phyloP scores from a whole-genome alignment of 2,113 vertebrate species.

The Corydoras maculifer region DNA sequence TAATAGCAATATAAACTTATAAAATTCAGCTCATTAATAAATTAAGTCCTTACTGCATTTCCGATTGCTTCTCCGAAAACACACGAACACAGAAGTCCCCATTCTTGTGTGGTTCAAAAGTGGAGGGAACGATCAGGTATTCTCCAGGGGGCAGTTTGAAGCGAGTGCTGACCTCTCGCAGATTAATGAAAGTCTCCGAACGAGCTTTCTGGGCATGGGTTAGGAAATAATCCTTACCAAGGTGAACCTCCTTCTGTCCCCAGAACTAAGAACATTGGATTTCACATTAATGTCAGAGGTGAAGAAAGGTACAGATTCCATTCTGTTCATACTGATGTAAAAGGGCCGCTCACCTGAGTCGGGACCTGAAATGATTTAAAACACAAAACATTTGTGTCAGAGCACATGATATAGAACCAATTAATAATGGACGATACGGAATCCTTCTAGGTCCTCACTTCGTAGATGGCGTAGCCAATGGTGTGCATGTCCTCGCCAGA shows the following conservation, averaged over 20 bases:
- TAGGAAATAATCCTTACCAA: constrained; percentile 67
- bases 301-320: not conserved
- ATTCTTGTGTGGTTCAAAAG: constrained; percentile 73
- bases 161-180: constrained; percentile 66
- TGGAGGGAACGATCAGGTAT: constrained; percentile 77
- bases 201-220: constrained; percentile 49
- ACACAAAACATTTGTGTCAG: not conserved
- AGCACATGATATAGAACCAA: not conserved
- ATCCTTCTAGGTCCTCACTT: constrained; percentile 50
- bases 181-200: constrained; percentile 68
- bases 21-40: not conserved
- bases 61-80: constrained; percentile 74
- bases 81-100: constrained; percentile 77
- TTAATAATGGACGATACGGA: not conserved
- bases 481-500: constrained; percentile 72
- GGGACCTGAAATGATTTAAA: constrained; percentile 36
- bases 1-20: not conserved
- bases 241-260: constrained; percentile 56
- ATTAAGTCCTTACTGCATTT: constrained; percentile 57
- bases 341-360: constrained; percentile 27
- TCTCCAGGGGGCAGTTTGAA: constrained; percentile 67
- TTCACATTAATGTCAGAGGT: not conserved
- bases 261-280: constrained; percentile 42
- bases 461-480: constrained; percentile 73
- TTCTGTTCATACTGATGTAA: not conserved